Evolutionary conservation across 2,113 vertebrate genomes (phyloP).

Genomic region (Cranoglanis bouderius): DNA sequence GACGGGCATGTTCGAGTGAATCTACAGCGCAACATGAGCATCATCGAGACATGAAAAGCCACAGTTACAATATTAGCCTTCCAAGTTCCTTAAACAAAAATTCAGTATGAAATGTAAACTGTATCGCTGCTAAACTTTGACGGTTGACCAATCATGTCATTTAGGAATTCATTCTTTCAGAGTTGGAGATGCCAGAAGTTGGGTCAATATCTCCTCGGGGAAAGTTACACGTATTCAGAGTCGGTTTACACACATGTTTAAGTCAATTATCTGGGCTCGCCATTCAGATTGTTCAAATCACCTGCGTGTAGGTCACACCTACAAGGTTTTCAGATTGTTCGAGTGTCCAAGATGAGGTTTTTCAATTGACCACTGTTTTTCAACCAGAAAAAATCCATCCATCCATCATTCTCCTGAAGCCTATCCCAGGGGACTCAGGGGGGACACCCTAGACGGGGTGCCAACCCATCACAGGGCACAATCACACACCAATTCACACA

Average conservation of each 20-base stretch:
- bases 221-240: not conserved
- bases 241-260: not conserved
- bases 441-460: no score
- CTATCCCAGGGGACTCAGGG: no score
- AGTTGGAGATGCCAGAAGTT: no score
- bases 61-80: not conserved
- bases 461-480: no score
- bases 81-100: not conserved
- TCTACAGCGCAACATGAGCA: not conserved
- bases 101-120: not conserved
- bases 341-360: not conserved
- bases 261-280: not conserved
- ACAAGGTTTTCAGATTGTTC: not conserved
- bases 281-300: not conserved
- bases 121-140: not conserved
- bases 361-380: not conserved
- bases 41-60: not conserved
- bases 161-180: not conserved
- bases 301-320: no score
- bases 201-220: not conserved
- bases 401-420: no score
- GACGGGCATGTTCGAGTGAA: no score
- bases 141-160: not conserved
- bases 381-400: not conserved
- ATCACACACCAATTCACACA: no score